These are phyloP conservation scores for Caenorhabditis sulstoni DNA, from an alignment of 2,888 invertebrate species.

Conservation along the genomic window DNA sequence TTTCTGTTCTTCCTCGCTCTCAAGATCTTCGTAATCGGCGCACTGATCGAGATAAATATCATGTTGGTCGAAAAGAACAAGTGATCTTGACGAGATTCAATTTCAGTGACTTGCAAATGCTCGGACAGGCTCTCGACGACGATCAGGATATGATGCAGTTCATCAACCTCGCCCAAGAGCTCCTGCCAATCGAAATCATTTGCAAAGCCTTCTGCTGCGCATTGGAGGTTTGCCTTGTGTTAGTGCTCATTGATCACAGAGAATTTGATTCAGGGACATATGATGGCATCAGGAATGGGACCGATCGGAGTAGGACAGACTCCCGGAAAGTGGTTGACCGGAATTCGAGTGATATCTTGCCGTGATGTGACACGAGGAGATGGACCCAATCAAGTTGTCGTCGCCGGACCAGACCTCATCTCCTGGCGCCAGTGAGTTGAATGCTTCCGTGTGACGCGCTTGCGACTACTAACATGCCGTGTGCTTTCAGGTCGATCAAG, in stretches of 20 bases:
- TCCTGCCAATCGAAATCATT: slow-evolving; percentile 78
- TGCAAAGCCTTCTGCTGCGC: slow-evolving; percentile 72
- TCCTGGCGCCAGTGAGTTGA: slow-evolving; percentile 62
- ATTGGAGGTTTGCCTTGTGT: slow-evolving; percentile 67
- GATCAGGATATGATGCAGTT: slow-evolving; percentile 75
- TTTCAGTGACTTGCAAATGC: slow-evolving; percentile 75
- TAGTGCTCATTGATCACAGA: too few species aligned
- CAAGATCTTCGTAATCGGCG: slow-evolving; percentile 71
- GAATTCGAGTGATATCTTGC: slow-evolving; percentile 74
- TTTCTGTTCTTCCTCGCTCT: slow-evolving; percentile 71
- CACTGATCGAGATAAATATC: slow-evolving; percentile 71
- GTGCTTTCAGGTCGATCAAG: slow-evolving; percentile 69
- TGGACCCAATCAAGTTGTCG: slow-evolving; percentile 58
- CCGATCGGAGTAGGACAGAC: slow-evolving; percentile 70
- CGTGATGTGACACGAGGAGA: slow-evolving; percentile 57
- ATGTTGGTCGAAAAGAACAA: slow-evolving; percentile 63
- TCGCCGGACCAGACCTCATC: slow-evolving; percentile 60
- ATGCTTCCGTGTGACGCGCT: too few species aligned
- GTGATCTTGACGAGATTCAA: background rate
- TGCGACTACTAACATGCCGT: too few species aligned
- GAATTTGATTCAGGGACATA: slow-evolving; percentile 53
- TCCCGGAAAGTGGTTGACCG: slow-evolving; percentile 76
- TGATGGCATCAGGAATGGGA: slow-evolving; percentile 58
- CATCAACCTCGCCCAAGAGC: slow-evolving; percentile 77
- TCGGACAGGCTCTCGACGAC: slow-evolving; percentile 70